Evolutionary conservation across 2,797 vertebrate genomes (phyloP).

Genomic region (Geotrypetes seraphini): DNA sequence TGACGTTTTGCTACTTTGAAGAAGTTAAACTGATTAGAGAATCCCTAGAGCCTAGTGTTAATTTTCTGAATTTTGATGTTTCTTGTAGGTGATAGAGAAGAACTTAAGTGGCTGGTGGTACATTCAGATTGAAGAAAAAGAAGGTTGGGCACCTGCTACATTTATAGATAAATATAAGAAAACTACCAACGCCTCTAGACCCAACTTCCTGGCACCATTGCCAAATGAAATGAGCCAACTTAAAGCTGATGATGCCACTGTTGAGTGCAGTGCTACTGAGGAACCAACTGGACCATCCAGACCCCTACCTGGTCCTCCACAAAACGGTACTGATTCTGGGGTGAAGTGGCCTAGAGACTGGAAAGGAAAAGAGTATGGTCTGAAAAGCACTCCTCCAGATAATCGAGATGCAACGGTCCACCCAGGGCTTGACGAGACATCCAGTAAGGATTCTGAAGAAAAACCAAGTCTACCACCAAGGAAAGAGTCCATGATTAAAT

Average conservation of each 20-base stretch:
- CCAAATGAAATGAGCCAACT: slow-evolving; percentile 81
- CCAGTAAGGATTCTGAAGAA: slow-evolving; percentile 55
- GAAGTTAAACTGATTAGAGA: no score
- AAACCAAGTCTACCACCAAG: slow-evolving; percentile 89
- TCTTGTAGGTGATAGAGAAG: slow-evolving; percentile 88
- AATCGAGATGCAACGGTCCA: slow-evolving; percentile 2
- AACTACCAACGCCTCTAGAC: slow-evolving; percentile 80
- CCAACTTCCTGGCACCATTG: slow-evolving; percentile 86
- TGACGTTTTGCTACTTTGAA: no score
- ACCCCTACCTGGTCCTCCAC: slow-evolving; percentile 82
- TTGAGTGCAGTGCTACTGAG: slow-evolving; percentile 25
- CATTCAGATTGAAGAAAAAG: slow-evolving; percentile 95
- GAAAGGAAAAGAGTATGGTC: slow-evolving; percentile 60
- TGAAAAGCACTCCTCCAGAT: slow-evolving; percentile 38
- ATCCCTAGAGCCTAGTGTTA: no score
- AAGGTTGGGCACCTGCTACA: slow-evolving; percentile 92
- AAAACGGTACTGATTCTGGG: slow-evolving; percentile 47
- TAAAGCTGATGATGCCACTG: slow-evolving; percentile 48
- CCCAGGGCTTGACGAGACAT: slow-evolving; percentile 56
- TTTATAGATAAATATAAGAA: slow-evolving; percentile 98
- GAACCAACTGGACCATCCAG: slow-evolving; percentile 64
- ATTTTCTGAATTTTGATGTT: no score
- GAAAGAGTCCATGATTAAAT: slow-evolving; percentile 90
- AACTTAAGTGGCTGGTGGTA: slow-evolving; percentile 97
- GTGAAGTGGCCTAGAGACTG: slow-evolving; percentile 76